Percentiles rank a stretch among this genome's conserved stretches.
Evolutionary conservation across 2,797 vertebrate genomes (phyloP).

Genomic region (Anabas testudineus): DNA sequence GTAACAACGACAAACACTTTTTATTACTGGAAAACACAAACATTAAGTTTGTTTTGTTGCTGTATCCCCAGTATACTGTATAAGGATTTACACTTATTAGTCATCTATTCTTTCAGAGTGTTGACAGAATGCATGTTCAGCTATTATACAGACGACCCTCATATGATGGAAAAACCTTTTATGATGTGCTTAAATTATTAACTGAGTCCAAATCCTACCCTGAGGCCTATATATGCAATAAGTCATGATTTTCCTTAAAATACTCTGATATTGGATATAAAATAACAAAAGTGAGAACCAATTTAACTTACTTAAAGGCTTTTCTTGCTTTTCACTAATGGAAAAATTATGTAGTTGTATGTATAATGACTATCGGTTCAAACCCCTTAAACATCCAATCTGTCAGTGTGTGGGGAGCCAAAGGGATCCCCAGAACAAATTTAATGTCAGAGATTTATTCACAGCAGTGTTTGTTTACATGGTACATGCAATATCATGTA

Average conservation of each 20-base stretch:
- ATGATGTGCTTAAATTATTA: background rate
- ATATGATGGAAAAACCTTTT: background rate
- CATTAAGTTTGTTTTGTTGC: constrained; percentile 13
- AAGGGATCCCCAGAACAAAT: constrained; percentile 6
- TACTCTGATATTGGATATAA: background rate
- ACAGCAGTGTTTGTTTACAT: constrained; percentile 13
- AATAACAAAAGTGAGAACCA: background rate
- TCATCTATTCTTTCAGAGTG: constrained; percentile 3
- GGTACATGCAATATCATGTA: constrained; percentile 21
- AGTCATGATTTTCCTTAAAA: constrained; percentile 11
- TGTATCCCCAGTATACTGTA: background rate
- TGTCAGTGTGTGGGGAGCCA: background rate
- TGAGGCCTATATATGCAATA: background rate
- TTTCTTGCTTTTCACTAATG: background rate
- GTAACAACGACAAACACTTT: constrained; percentile 19
- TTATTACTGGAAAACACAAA: constrained; percentile 37
- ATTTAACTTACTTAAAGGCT: background rate
- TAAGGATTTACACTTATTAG: constrained; percentile 8
- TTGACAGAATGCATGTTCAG: constrained; percentile 32
- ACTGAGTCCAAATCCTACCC: background rate
- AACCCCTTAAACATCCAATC: background rate
- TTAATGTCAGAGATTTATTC: constrained; percentile 20
- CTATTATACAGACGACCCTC: background rate
- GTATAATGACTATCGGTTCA: background rate
- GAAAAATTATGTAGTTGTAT: background rate